Evolutionary conservation across 2,113 vertebrate species (phyloP).

Genomic region (Bubo bubo): DNA sequence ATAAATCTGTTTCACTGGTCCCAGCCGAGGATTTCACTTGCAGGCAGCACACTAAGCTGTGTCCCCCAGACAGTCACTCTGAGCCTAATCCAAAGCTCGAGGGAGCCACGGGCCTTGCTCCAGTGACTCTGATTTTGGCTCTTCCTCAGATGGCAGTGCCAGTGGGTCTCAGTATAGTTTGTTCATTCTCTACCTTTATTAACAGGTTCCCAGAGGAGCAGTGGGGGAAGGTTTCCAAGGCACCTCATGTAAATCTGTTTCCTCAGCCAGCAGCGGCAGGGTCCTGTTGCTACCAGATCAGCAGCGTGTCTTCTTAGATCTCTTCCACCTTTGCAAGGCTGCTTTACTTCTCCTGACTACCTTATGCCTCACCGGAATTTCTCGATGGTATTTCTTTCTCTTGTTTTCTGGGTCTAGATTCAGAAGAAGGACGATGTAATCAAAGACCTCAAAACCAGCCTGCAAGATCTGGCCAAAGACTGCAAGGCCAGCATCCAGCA

Average conservation of each 20-base stretch:
- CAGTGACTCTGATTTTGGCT: background rate
- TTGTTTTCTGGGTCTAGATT: conserved; percentile 69
- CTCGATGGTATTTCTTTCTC: background rate
- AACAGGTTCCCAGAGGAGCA: background rate
- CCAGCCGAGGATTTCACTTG: background rate
- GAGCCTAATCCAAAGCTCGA: background rate
- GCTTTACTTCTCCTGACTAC: background rate
- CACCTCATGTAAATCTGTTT: background rate
- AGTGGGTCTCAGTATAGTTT: background rate
- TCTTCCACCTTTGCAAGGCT: background rate
- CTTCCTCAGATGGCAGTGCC: background rate
- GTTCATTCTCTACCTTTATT: background rate
- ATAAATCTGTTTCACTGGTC: background rate
- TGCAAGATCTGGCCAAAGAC: conserved; percentile 65
- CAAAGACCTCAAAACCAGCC: conserved; percentile 66
- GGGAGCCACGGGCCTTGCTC: fast-evolving
- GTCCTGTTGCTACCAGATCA: background rate
- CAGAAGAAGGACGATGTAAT: conserved; percentile 72
- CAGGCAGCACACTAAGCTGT: background rate
- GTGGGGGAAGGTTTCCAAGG: background rate
- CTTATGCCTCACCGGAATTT: background rate
- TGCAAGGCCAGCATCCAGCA: conserved; percentile 59
- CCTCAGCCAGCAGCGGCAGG: background rate
- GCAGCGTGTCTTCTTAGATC: background rate
- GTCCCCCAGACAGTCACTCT: background rate